These are phyloP conservation scores for Rhopalosiphum maidis DNA, from an alignment of 1,140 invertebrate species.

Conservation along the genomic window DNA sequence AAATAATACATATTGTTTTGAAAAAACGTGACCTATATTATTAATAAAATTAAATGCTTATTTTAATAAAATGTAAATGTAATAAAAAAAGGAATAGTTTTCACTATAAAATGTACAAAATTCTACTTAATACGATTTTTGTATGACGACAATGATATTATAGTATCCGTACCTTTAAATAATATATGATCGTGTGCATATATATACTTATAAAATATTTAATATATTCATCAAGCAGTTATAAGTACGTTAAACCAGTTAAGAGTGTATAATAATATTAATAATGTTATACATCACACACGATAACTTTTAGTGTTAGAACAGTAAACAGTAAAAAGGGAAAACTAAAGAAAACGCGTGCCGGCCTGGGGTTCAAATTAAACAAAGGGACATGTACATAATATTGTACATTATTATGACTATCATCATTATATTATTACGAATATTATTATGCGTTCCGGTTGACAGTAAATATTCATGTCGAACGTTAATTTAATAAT, in stretches of 20 bases:
- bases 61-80: too few species aligned
- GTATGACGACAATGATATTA: neutral
- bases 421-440: neutral
- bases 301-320: neutral
- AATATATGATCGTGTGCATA: too few species aligned
- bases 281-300: neutral
- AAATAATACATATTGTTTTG: neutral
- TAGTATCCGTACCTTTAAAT: too few species aligned
- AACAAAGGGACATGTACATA: neutral
- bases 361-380: neutral
- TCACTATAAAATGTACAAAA: neutral
- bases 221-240: neutral
- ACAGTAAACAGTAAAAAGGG: neutral
- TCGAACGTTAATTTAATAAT: slow-evolving; percentile 25
- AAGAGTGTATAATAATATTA: neutral
- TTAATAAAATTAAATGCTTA: neutral
- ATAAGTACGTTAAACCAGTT: neutral
- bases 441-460: neutral
- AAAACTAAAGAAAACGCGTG: neutral
- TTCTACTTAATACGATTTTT: neutral
- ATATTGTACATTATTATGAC: neutral
- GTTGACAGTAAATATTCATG: neutral
- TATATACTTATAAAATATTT: neutral
- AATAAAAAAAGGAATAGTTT: neutral
- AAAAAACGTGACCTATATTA: neutral